Conservation (phyloP, 53 echinoderm and acorn worm genomes). For the Arbacia lixula region DNA sequence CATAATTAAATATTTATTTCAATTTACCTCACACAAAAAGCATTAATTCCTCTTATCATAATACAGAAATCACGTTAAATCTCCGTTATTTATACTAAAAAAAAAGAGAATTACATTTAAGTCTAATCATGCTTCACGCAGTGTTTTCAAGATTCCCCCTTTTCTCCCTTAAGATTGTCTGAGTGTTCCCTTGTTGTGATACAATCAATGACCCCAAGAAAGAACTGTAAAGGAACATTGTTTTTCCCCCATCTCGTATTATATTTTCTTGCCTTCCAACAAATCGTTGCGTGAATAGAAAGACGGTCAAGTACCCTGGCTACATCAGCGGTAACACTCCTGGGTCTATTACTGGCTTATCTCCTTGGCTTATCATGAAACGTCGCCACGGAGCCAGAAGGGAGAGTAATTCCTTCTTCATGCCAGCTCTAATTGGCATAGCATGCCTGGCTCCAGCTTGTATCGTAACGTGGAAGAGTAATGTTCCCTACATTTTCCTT, state of each 20-base stretch:
- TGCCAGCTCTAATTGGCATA: slow-evolving; percentile 25
- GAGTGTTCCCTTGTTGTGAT: slow-evolving; percentile 16
- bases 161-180: not conserved
- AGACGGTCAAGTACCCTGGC: not conserved
- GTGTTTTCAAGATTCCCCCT: slow-evolving; percentile 9
- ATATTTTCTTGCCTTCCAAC: not conserved
- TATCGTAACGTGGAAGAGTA: slow-evolving; percentile 9
- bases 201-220: slow-evolving; percentile 35
- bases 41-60: no score
- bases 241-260: not conserved
- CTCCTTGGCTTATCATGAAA: slow-evolving; percentile 20
- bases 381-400: slow-evolving; percentile 17
- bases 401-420: slow-evolving; percentile 18
- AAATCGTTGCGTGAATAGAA: slow-evolving; percentile 3
- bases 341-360: slow-evolving; percentile 37
- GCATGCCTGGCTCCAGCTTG: slow-evolving; percentile 18
- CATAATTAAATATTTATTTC: no score
- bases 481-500: no score
- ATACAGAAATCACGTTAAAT: no score
- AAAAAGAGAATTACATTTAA: no score
- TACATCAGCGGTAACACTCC: not conserved
- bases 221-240: slow-evolving; percentile 24
- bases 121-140: slow-evolving; percentile 6
- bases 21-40: no score
- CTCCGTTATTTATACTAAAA: no score